Percentiles rank a stretch among this genome's conserved stretches.
phyloP scores from a whole-genome alignment of 2,797 vertebrate species.

The Myotis findleyi region DNA sequence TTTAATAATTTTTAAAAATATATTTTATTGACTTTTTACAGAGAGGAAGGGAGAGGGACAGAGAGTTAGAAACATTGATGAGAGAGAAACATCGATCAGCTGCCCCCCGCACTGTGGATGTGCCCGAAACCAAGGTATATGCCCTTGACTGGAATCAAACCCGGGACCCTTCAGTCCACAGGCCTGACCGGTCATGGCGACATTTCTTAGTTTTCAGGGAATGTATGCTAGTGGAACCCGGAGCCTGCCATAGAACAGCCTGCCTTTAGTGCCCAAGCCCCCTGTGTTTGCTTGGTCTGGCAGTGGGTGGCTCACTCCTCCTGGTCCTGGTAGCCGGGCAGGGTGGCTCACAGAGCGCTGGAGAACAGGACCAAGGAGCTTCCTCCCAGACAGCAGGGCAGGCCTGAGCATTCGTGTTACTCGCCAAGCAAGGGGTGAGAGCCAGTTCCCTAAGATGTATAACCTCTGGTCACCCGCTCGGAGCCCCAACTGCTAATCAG shows the following conservation, averaged over 20 bases:
- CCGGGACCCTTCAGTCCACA: no score
- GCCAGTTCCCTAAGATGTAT: not conserved
- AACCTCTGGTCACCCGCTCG: not conserved
- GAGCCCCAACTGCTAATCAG: not conserved
- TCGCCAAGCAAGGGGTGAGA: not conserved
- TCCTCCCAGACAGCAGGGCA: not conserved
- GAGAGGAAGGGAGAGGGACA: no score
- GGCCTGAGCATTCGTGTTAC: not conserved
- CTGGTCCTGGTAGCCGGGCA: not conserved
- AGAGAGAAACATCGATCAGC: no score
- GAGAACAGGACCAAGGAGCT: not conserved
- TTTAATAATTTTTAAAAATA: no score
- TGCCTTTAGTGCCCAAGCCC: not conserved
- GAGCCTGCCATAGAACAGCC: not conserved
- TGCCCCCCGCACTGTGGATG: no score
- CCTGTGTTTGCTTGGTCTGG: not conserved
- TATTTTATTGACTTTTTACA: no score
- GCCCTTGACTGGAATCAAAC: no score
- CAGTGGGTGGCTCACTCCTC: not conserved
- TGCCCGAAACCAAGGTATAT: no score
- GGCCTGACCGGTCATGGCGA: no score
- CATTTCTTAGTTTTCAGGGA: conserved; percentile 1
- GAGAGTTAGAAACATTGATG: no score
- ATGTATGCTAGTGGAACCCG: not conserved
- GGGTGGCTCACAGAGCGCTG: not conserved